Evolutionary conservation across 2,797 vertebrate species (phyloP).

Genomic region (Rhodeus uyekii): DNA sequence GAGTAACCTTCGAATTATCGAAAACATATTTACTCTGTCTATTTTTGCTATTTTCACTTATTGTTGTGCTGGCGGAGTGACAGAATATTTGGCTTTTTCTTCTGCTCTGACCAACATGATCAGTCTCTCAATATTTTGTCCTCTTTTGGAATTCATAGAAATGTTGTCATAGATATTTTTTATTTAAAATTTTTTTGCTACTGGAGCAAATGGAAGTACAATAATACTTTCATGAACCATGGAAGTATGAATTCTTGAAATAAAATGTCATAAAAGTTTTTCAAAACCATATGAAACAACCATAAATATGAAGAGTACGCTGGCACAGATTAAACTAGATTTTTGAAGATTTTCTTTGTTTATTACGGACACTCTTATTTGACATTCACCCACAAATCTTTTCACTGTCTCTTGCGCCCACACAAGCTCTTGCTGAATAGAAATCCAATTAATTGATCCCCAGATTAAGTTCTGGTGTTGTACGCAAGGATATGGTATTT

Average conservation of each 20-base stretch:
- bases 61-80: too few relatives aligned
- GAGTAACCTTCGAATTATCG: too few relatives aligned
- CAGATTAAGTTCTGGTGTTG: conserved; percentile 53
- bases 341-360: not conserved
- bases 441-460: conserved; percentile 65
- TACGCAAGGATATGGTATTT: conserved; percentile 65
- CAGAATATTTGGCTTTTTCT: too few relatives aligned
- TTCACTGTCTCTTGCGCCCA: not conserved
- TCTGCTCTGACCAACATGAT: not conserved
- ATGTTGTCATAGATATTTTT: not conserved
- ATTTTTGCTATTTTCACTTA: too few relatives aligned
- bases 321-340: not conserved
- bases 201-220: too few relatives aligned
- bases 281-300: not conserved
- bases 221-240: too few relatives aligned
- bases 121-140: not conserved
- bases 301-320: not conserved
- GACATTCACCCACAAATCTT: not conserved
- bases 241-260: not conserved
- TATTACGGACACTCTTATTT: not conserved
- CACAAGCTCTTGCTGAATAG: conserved; percentile 45
- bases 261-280: not conserved
- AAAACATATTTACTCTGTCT: too few relatives aligned
- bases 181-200: too few relatives aligned
- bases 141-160: not conserved